Evolutionary conservation across 2,888 invertebrate genomes (phyloP), one percentile per base, ranked within the genome.

Genomic region (Drosophila phalerata): DNA sequence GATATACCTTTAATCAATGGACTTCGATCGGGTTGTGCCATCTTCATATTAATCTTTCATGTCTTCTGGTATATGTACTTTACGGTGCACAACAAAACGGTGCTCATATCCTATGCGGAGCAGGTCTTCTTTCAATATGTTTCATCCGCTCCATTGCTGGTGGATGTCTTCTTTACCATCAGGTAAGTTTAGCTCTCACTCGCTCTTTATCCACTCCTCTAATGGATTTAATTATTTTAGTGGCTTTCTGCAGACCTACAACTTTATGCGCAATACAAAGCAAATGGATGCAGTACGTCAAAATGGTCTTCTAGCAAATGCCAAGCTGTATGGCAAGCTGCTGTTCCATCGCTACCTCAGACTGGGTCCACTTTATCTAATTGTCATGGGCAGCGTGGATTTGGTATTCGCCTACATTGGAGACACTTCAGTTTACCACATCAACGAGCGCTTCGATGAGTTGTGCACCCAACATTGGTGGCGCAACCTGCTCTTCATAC

Each of bases 61-160:
- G 90, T 93, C 10, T 67, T 90, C 15, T 93, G 93, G 93, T 93
- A 86, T 69, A 92, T 92, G 91, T 92, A 92, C 72, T 93, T 91
- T 15, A 91, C 92, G 0, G 91, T 92, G 1, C 88, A 92, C 64
- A 93, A 93, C 79, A 92, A 92, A 69, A 85, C 91, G 0, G 90
- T 90, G 55, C 72, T 93, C 11, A 79, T 93, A 3, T 90, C 91
- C 0, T 90, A 91, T 65, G 92, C 88, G 0, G 93, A 93, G 63
- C 81, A 90, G 62, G 37, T 84, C 1, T 89, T 90, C 65, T 93
- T 90, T 42, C 93, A 92, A 68, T 92, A 92, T 45, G 85, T 93
- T 0, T 90, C 92, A 10, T 90, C 92, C 5, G 92, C 92, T 3
- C 92, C 93, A 1, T 66, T 93, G 4, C 68, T 93, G 15, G 93